Evolutionary conservation across 2,113 vertebrate genomes (phyloP).

Genomic region (Theristicus caerulescens): DNA sequence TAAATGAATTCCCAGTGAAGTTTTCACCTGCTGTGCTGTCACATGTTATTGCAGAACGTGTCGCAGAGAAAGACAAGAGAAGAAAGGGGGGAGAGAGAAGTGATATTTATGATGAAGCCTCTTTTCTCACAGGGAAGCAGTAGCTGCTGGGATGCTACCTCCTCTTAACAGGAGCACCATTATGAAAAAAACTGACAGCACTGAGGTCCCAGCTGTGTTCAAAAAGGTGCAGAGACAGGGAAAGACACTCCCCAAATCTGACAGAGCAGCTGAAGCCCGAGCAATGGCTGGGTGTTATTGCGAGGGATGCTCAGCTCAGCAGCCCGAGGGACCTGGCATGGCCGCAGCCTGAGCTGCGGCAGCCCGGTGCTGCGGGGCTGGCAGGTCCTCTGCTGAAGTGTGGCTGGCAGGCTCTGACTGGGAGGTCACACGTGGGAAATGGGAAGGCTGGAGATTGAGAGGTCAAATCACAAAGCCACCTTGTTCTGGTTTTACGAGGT

Average conservation of each 20-base stretch:
- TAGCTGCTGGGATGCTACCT: neutral
- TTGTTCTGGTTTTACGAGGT: neutral
- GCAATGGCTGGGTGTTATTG: neutral
- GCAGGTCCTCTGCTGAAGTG: neutral
- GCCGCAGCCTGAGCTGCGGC: neutral
- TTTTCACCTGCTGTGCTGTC: constrained; percentile 4
- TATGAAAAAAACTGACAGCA: neutral
- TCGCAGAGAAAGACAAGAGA: neutral
- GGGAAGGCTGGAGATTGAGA: neutral
- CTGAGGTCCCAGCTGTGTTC: neutral
- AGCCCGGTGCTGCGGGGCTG: fast-evolving
- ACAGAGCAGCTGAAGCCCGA: neutral
- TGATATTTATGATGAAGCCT: neutral
- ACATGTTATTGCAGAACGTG: neutral
- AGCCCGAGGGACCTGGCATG: neutral
- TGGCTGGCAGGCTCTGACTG: neutral
- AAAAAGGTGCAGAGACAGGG: neutral
- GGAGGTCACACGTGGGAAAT: neutral
- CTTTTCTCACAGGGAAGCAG: neutral
- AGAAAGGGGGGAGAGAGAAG: neutral
- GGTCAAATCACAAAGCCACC: neutral
- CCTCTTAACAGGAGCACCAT: neutral
- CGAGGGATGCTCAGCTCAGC: neutral
- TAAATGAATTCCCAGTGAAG: neutral
- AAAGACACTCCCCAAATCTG: neutral